A percentile compares a stretch with the other conserved stretches of the same genome.
These are phyloP conservation scores for Perognathus longimembris DNA, from an alignment of 2,113 vertebrate genomes.

Conservation along the genomic window DNA sequence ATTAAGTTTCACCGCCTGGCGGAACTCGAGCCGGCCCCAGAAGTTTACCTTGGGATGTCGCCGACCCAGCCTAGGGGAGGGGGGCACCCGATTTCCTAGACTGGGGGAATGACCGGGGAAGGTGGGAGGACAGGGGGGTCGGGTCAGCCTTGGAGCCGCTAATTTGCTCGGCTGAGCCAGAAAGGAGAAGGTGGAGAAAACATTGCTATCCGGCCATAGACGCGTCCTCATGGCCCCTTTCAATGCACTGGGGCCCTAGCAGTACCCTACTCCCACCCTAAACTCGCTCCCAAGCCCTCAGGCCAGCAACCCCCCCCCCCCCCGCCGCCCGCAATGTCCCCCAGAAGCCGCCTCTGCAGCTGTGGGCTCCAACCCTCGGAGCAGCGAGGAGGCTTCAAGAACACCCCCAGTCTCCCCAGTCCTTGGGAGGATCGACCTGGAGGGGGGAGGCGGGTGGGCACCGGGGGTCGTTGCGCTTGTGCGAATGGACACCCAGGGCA, in stretches of 20 bases:
- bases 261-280: background rate
- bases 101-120: background rate
- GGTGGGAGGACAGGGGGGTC: background rate
- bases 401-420: background rate
- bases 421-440: background rate
- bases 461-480: background rate
- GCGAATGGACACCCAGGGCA: no score
- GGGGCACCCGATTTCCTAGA: constrained; percentile 36
- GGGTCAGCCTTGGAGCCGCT: background rate
- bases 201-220: background rate
- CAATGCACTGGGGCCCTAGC: background rate
- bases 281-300: background rate
- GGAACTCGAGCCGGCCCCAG: constrained; percentile 86
- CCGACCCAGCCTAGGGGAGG: constrained; percentile 78
- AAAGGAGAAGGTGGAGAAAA: background rate
- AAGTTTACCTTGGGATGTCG: constrained; percentile 87
- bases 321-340: no score
- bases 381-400: background rate
- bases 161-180: background rate
- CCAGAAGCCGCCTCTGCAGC: no score
- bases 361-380: background rate
- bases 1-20: constrained; percentile 89
- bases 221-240: background rate
- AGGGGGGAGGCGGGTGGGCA: background rate
- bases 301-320: background rate